A percentile compares a stretch with the other conserved stretches of the same genome.
Evolutionary conservation across 2,888 invertebrate genomes (phyloP).

Genomic region (Hirtodrosophila duncani): DNA sequence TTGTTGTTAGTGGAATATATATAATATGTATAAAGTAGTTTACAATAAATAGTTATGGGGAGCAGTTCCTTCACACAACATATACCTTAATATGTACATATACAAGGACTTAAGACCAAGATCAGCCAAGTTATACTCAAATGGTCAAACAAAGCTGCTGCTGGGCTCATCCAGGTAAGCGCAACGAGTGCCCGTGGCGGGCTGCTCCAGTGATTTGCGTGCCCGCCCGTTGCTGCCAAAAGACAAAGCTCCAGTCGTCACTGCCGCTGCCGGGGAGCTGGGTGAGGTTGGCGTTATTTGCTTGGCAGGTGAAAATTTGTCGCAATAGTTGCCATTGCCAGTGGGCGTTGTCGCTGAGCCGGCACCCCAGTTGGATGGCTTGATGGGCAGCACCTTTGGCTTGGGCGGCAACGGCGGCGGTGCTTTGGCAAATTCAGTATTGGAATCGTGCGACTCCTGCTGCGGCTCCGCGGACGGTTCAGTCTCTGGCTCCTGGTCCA

Average conservation of each 20-base stretch:
- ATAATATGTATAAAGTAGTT: no score
- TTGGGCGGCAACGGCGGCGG: conserved; percentile 88
- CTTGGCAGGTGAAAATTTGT: conserved; percentile 45
- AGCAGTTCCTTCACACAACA: no score
- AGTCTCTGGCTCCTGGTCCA: conserved; percentile 52
- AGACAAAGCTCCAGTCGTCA: conserved; percentile 38
- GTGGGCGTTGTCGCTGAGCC: conserved; percentile 40
- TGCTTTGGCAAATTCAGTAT: conserved; percentile 66
- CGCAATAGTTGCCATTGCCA: conserved; percentile 65
- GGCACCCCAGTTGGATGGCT: conserved; percentile 81
- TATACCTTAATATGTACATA: conserved; percentile 25
- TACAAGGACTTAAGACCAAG: conserved; percentile 34
- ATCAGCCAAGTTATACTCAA: conserved; percentile 5
- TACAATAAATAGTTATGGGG: no score
- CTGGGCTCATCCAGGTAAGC: conserved; percentile 82
- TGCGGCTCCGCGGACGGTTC: conserved; percentile 37
- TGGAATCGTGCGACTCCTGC: no score
- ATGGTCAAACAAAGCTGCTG: conserved; percentile 82
- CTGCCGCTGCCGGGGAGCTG: conserved; percentile 25
- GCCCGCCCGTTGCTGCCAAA: conserved; percentile 64
- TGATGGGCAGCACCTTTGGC: conserved; percentile 85
- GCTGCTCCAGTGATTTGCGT: conserved; percentile 59
- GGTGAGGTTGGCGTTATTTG: conserved; percentile 36
- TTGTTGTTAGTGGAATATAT: no score
- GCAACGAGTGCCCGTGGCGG: conserved; percentile 70